Base-by-base conservation (phyloP, 1,140 invertebrate species). In the Antheraea mylitta region DNA sequence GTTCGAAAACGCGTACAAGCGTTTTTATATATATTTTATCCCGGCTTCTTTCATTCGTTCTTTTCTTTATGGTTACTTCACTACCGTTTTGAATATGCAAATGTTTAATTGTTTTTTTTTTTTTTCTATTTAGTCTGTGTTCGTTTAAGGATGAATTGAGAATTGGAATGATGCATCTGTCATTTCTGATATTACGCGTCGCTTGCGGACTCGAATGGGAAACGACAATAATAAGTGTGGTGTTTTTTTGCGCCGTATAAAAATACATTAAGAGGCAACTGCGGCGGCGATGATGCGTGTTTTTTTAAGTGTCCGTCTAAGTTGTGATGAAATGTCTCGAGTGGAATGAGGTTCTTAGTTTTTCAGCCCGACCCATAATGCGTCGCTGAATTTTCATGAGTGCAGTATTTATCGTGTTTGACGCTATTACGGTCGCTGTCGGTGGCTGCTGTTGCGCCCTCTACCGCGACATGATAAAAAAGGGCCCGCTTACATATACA, bases 331-430 rank as follows among this genome's bases (percentile, higher is more conserved):
- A 78, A 78, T 74, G 70, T 82, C 76, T 69, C 72, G 68, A 63
- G 70, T 70, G 76, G 74, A 75, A 76, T 75, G 76, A 72, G 69
- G 74, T 66, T 69, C 65, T 66, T 37, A 68, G 74, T 80, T 80
- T 82, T 82, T 82, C 67, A 75, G 74, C 22, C 22, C 65, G 61
- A 45, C 18, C 66, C 36, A 77, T 79, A 84, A 81, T 79, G 77
- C 70, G 69, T 64, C 74, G 73, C 82, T 87, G 87, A 87, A 90
- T 90, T 89, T 89, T 88, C 87, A 90, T 87, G 86, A 87, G 82
- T 76, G 10, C 45, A 81, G 79, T 86, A 83, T 87, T 86, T 88
- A 88, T 86, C 81, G 78, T 76, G 79, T 79, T 73, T 80, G 75
- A 76, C 79, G 80, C 84, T 84, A 87, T 88, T 87, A 83, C 71